These are phyloP conservation scores for Papilio polyxenes DNA, from an alignment of 1,140 invertebrate species.

Conservation along the genomic window DNA sequence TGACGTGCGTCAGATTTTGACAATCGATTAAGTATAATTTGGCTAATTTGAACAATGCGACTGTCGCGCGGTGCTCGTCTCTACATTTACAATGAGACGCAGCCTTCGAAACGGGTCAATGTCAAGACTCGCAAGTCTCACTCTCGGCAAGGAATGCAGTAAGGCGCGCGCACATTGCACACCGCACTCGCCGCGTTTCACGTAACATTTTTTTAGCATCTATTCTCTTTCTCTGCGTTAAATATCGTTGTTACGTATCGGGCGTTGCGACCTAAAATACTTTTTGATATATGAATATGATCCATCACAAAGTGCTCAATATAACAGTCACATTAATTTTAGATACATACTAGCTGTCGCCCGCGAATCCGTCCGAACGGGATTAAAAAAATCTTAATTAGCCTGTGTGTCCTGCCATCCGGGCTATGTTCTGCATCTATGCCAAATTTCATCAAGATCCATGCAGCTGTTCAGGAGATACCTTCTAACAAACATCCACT, in stretches of 20 bases:
- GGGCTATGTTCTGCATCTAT: too few relatives aligned
- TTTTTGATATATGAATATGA: neutral
- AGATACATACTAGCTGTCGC: neutral
- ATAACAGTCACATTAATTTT: neutral
- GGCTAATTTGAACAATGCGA: conserved; percentile 2
- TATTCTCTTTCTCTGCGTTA: neutral
- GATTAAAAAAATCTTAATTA: too few relatives aligned
- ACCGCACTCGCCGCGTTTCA: neutral
- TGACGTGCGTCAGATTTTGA: neutral
- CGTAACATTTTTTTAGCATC: neutral
- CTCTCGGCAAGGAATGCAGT: neutral
- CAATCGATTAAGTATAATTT: neutral
- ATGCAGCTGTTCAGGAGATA: too few relatives aligned
- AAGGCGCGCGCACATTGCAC: neutral
- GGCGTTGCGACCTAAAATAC: too few relatives aligned
- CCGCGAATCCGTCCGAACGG: too few relatives aligned
- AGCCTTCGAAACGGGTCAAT: neutral
- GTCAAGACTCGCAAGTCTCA: neutral
- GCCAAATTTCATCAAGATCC: too few relatives aligned
- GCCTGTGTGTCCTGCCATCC: too few relatives aligned
- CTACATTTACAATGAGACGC: neutral
- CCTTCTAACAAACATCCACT: too few relatives aligned
- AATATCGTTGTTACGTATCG: neutral
- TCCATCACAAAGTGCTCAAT: neutral
- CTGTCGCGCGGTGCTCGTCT: neutral